phyloP scores from a whole-genome alignment of 2,797 vertebrate species.

The Galago senegalensis region DNA sequence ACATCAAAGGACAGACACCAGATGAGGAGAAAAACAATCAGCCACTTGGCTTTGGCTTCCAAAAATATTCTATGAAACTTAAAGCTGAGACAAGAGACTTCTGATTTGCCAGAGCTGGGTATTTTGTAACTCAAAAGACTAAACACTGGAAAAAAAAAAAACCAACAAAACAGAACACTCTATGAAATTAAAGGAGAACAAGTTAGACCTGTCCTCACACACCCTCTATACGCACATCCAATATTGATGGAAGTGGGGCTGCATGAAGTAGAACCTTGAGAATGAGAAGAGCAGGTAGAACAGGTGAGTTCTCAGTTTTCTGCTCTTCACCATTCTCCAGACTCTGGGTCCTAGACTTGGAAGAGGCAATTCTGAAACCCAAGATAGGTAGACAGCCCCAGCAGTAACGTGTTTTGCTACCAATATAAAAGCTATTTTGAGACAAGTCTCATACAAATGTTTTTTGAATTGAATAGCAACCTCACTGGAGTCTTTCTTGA shows the following conservation, averaged over 20 bases:
- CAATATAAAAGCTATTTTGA: background rate
- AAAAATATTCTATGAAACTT: background rate
- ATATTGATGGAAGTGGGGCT: background rate
- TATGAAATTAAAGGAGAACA: accelerated
- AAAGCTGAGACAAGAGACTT: background rate
- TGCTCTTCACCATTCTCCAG: background rate
- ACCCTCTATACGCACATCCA: no score
- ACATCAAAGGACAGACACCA: background rate
- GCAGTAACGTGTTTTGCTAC: background rate
- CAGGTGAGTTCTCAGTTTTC: background rate
- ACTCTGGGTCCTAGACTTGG: background rate
- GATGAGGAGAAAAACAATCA: background rate
- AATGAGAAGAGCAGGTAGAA: background rate
- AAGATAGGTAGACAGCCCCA: accelerated
- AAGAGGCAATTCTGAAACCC: background rate
- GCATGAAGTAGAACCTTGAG: background rate
- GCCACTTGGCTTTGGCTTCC: background rate
- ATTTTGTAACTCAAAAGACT: background rate
- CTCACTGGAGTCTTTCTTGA: background rate
- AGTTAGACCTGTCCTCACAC: accelerated
- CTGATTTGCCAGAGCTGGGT: background rate
- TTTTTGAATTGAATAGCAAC: accelerated
- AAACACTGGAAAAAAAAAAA: background rate
- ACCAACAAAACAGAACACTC: background rate
- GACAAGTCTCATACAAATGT: background rate